phyloP scores from a whole-genome alignment of 2,797 vertebrate genomes.

The Coccyzus lansbergi region DNA sequence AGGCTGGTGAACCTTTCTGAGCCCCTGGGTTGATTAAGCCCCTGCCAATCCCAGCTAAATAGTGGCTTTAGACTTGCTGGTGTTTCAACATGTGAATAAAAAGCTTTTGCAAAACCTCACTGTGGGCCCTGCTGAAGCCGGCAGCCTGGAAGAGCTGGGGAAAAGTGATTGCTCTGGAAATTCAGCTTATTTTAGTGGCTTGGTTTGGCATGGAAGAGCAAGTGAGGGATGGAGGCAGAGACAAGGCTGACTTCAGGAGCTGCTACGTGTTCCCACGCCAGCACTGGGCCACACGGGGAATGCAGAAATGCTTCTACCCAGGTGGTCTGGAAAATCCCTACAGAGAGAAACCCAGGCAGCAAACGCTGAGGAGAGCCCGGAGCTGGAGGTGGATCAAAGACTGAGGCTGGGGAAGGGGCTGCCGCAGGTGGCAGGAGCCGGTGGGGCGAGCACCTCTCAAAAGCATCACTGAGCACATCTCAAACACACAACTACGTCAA shows the following conservation, averaged over 20 bases:
- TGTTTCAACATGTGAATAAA: not conserved
- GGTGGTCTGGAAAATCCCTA: slow-evolving; percentile 60
- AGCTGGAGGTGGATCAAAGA: slow-evolving; percentile 20
- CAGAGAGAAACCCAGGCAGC: not conserved
- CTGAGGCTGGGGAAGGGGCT: slow-evolving; percentile 15
- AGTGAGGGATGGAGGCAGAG: not conserved
- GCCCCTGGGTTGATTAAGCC: not conserved
- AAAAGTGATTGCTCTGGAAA: not conserved
- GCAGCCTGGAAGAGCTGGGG: not conserved
- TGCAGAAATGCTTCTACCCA: not conserved
- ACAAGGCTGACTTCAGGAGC: not conserved
- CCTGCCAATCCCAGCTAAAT: not conserved
- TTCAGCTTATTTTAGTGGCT: not conserved
- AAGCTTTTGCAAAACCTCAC: not conserved
- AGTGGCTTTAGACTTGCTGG: not conserved
- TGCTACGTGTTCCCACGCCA: not conserved
- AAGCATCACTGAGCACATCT: not conserved
- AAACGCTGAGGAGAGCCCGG: not conserved
- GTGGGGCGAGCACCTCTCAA: not conserved
- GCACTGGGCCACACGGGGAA: not conserved
- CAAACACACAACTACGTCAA: not conserved
- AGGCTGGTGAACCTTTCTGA: not conserved
- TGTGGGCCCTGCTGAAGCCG: not conserved
- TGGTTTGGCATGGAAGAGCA: not conserved
- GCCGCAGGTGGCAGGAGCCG: slow-evolving; percentile 25